Evolutionary conservation across 2,888 invertebrate genomes (phyloP).

Genomic region (Amiota mariae): DNA sequence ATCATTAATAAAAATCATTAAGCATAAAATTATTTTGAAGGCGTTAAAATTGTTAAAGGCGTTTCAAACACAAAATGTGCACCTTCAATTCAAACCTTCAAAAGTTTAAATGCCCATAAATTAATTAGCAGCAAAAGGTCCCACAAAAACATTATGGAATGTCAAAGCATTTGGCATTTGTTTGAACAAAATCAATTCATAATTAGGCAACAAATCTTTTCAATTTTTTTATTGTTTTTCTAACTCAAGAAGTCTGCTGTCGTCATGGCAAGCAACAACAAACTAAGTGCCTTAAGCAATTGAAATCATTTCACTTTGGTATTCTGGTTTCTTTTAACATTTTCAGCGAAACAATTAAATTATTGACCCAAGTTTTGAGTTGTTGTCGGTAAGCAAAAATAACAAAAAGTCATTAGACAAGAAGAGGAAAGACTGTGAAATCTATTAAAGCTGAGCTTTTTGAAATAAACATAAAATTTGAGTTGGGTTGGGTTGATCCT

Average conservation of each 20-base stretch:
- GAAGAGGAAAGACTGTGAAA: too few relatives aligned
- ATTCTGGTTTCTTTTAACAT: background rate
- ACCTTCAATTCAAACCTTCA: too few relatives aligned
- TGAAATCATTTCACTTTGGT: background rate
- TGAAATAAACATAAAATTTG: too few relatives aligned
- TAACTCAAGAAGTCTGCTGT: background rate
- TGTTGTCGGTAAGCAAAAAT: background rate
- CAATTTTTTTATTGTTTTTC: slow-evolving; percentile 19
- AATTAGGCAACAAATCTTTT: slow-evolving; percentile 47
- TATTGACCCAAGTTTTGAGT: background rate
- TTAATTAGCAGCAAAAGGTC: slow-evolving; percentile 51
- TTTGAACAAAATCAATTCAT: slow-evolving; percentile 53
- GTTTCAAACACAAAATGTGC: too few relatives aligned
- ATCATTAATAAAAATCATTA: too few relatives aligned
- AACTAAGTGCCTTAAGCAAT: background rate
- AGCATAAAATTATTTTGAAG: too few relatives aligned
- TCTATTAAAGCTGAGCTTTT: too few relatives aligned
- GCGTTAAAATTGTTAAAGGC: too few relatives aligned
- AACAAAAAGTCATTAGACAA: background rate
- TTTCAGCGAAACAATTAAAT: slow-evolving; percentile 16
- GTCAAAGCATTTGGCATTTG: background rate
- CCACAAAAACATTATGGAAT: background rate
- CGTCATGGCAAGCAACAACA: background rate
- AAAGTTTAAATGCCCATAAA: slow-evolving; percentile 46
- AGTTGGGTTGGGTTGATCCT: too few relatives aligned